phyloP scores from a whole-genome alignment of 2,797 vertebrate genomes.

The Siniperca scherzeri region DNA sequence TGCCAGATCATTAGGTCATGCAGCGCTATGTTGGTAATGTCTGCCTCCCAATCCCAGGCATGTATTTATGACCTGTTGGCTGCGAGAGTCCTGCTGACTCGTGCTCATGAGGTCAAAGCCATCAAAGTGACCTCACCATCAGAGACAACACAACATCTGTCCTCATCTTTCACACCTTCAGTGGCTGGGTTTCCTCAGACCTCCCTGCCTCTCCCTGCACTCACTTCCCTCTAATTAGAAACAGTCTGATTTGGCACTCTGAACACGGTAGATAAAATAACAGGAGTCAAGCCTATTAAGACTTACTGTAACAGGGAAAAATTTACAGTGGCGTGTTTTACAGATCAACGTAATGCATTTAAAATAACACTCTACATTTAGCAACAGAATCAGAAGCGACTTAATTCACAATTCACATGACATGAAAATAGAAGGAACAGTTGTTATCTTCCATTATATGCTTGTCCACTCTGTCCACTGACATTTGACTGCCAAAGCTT shows the following conservation, averaged over 20 bases:
- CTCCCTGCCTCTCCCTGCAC: conserved; percentile 72
- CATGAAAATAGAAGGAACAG: conserved; percentile 28
- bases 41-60: conserved; percentile 80
- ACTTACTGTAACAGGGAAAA: conserved; percentile 27
- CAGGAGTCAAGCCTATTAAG: conserved; percentile 64
- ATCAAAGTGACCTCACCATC: conserved; percentile 84
- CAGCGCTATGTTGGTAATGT: conserved; percentile 83
- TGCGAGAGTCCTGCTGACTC: conserved; percentile 79
- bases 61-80: conserved; percentile 86
- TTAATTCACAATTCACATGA: conserved; percentile 36
- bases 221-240: conserved; percentile 73
- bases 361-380: conserved; percentile 36
- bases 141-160: conserved; percentile 84
- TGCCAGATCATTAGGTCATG: conserved; percentile 85
- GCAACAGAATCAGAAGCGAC: conserved; percentile 16
- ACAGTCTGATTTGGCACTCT: conserved; percentile 65
- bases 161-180: conserved; percentile 84
- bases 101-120: conserved; percentile 82
- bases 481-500: conserved; percentile 62
- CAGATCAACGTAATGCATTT: conserved; percentile 35
- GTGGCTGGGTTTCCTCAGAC: conserved; percentile 76
- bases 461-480: conserved; percentile 38
- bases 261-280: conserved; percentile 72
- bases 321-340: conserved; percentile 40
- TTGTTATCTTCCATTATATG: conserved; percentile 41